These are phyloP conservation scores for Eira barbara DNA, from an alignment of 2,113 vertebrate genomes.

Conservation along the genomic window DNA sequence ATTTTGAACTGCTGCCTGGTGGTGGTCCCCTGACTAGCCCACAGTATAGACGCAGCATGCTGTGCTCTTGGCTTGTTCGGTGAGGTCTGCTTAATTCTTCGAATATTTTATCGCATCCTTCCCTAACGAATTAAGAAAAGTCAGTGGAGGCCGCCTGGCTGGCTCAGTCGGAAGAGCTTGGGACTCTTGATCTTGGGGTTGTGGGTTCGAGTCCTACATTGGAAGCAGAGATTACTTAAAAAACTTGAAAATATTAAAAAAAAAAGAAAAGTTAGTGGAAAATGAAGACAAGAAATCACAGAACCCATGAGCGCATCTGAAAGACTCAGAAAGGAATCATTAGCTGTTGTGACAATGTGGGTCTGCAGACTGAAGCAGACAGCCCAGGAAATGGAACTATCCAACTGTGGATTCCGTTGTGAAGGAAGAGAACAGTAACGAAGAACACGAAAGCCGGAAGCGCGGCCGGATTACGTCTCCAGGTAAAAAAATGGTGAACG, in stretches of 20 bases:
- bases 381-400: not conserved
- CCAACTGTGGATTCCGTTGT: not conserved
- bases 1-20: not conserved
- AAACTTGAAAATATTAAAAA: not conserved
- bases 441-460: not conserved
- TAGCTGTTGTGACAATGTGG: not conserved
- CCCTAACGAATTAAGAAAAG: not conserved
- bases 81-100: not conserved
- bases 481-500: not conserved
- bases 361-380: not conserved
- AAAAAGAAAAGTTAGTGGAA: not conserved
- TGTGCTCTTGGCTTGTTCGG: not conserved
- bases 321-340: not conserved
- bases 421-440: not conserved
- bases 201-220: not conserved
- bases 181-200: not conserved
- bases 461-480: not conserved
- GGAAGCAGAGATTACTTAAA: not conserved
- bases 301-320: not conserved
- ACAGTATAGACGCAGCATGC: accelerated
- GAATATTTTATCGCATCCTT: not conserved
- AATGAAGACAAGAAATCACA: not conserved
- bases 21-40: not conserved
- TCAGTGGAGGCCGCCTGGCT: not conserved
- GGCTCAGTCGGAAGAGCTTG: not conserved